Base-by-base conservation (phyloP, 2,797 vertebrate species). In the Coendou prehensilis region DNA sequence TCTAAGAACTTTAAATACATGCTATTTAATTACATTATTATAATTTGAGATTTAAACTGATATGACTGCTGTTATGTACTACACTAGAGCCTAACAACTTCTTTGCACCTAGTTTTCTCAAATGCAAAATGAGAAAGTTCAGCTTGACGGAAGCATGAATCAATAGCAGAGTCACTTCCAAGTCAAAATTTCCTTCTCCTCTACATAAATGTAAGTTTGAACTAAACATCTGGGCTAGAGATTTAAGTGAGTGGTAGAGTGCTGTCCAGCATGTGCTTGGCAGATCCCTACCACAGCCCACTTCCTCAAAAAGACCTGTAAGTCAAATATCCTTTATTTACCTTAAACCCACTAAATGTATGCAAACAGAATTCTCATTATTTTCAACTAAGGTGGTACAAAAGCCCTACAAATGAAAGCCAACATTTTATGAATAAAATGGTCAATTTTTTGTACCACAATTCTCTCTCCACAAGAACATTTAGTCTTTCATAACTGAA, bases 51-150 rank as follows among this genome's bases (percentile, higher is more conserved):
- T 11, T 93, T 10, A 75, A 84, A 89, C 37, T 54, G 57, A 28
- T 28, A 3, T 81, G 64, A 75, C 7, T 37, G 23, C 45, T 94
- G 67, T 47, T 89, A 83, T 75, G 17, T 75, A 52, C 30, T 82
- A 90, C 41, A 56, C 18, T 69, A 89, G 52, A 47, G 45, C 17
- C 28, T 57, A 71, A 81, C 10, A 85, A 89, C 30, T 91, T 89
- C n/a, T 80, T 79, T 92, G 76, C 5, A 63, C 13, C 9, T 23
- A 4, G 10, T 63, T 87, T 92, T 50, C 37, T 84, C 69, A 87
- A 92, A 93, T 64, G 56, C 87, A 95, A 93, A 93, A 87, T 81
- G n/a, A 92, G 28, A 95, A 20, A 14, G 41, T 85, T 89, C 91
- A 80, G 89, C 57, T 20, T 93, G 59, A 93, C 67, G 89, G 78